Conservation (phyloP, 2,888 invertebrate genomes). For the Volucella zonaria region DNA sequence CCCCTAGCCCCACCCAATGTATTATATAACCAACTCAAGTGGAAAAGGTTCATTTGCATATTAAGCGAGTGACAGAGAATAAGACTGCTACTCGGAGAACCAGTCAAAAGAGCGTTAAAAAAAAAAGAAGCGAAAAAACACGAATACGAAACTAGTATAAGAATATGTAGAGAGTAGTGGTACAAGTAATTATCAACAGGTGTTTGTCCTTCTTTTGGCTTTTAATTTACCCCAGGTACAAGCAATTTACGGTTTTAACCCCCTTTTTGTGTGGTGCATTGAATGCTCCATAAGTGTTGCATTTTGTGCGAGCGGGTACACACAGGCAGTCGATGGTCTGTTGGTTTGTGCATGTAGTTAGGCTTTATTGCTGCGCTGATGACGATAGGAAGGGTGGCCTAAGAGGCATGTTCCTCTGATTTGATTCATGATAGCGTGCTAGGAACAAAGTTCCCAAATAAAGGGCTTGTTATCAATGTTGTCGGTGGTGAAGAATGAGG, state of each 20-base stretch:
- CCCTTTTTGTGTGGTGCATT: slow-evolving; percentile 46
- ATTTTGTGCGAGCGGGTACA: slow-evolving; percentile 20
- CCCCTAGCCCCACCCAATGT: slow-evolving; percentile 18
- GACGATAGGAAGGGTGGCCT: slow-evolving; percentile 18
- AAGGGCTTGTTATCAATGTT: slow-evolving; percentile 7
- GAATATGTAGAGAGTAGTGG: slow-evolving; percentile 7
- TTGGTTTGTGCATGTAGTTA: slow-evolving; percentile 39
- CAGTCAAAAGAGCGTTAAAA: slow-evolving; percentile 22
- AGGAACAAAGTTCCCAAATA: slow-evolving; percentile 25
- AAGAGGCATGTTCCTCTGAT: slow-evolving; percentile 55
- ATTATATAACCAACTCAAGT: slow-evolving; percentile 63
- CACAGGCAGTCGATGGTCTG: slow-evolving; percentile 6
- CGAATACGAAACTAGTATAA: slow-evolving; percentile 35
- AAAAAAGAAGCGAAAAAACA: slow-evolving; percentile 17
- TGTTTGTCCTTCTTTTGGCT: slow-evolving; percentile 56
- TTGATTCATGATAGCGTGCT: slow-evolving; percentile 50
- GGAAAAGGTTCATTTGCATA: slow-evolving; percentile 61
- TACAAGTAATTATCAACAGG: slow-evolving; percentile 64
- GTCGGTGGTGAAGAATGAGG: slow-evolving; percentile 5
- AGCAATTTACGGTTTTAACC: slow-evolving; percentile 62
- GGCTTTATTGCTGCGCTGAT: slow-evolving; percentile 46
- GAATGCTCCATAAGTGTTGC: slow-evolving; percentile 37
- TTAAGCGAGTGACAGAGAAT: slow-evolving; percentile 25
- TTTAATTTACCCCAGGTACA: slow-evolving; percentile 50
- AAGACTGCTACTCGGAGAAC: slow-evolving; percentile 33